Evolutionary conservation across 2,888 invertebrate genomes (phyloP), one percentile per base, ranked within the genome.

Genomic region (Melikaiella ostensackeni): DNA sequence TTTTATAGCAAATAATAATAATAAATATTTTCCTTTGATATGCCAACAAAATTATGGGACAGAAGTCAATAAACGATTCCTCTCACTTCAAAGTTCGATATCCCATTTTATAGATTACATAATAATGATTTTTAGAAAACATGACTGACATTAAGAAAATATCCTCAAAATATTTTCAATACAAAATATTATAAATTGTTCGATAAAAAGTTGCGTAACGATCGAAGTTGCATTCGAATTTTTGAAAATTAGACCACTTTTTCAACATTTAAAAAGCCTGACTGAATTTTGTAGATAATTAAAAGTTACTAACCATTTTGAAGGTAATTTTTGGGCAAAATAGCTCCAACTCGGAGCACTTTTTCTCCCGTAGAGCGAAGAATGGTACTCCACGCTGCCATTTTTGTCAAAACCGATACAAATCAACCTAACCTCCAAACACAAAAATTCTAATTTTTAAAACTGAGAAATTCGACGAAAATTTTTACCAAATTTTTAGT

Each of bases 351-450:
- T 80, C 89, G 83, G 7, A 84, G 81, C 13, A 92, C 84, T 82
- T 88, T 89, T 84, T 88, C 90, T 61, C 76, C 89, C 66, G 91
- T 84, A 55, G 91, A 89, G 74, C 92, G 90, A 77, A 92, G 85
- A 82, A 95, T 89, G 83, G 92, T 93, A 91, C 95, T 95, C 94
- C 94, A 95, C 86, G 93, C 93, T 86, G 94, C 95, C 95, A 95
- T 95, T 92, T 93, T 94, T 75, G 30, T 62, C 42, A n/a, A 57
- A 63, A 63, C 16, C 63, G n/a, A 63, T 30, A 70, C 70, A 70
- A 38, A 38, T 8, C 30, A 70, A 46, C 19, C 30, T 50, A 70
- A 70, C 46, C 50, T n/a, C 27, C 19, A 63, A 19, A 62, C 0
- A 13, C 13, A 5, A 16, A 38, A n/a, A n/a, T 7, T 55, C 21